Evolutionary conservation across 2,113 vertebrate species (phyloP), one percentile per base, ranked within the genome.

Genomic region (Chlamydotis undulata): DNA sequence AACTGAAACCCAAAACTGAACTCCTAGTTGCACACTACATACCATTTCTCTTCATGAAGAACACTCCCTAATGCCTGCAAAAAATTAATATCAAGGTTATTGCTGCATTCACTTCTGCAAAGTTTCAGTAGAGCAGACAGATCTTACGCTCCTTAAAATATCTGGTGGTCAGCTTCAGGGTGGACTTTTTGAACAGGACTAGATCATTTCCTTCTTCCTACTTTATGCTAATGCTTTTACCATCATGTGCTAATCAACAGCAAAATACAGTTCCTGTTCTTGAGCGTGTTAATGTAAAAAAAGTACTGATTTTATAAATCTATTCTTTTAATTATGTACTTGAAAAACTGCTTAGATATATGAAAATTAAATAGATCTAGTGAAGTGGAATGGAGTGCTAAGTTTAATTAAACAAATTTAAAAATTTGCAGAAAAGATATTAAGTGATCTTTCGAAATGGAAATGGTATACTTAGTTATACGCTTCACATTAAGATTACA

Each of bases 391-490:
- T 87, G 53, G 82, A 91, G 94, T 93, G 93, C 64, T 94, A 96
- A 96, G 92, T 97, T 97, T 97, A 97, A 96, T 97, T 97, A 97
- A 97, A 94, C 90, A 96, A 96, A 96, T 96, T 94, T 29, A 47
- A 95, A 96, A 95, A 83, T 76, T 89, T 96, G 94, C 93, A 96
- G 80, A 83, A 96, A 91, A 91, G 10, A 65, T 87, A 96, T 91
- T 93, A 96, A 93, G 45, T 31, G 63, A 94, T 96, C 96, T 95
- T 96, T 96, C 96, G 89, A 96, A 97, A 97, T 95, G 92, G 95
- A 97, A 97, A 96, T 95, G 49, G 84, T 90, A 78, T 61, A 73
- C 82, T 18, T 80, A 84, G 43, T 73, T 93, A 81, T 91, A 90
- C 31, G 52, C 61, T 95, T 91, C 85, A 41, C 4, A 0, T 83